A percentile compares a stretch with the other conserved stretches of the same genome.
Conservation (phyloP, 2,888 invertebrate species). For the Hydrotaea cyrtoneurina region DNA sequence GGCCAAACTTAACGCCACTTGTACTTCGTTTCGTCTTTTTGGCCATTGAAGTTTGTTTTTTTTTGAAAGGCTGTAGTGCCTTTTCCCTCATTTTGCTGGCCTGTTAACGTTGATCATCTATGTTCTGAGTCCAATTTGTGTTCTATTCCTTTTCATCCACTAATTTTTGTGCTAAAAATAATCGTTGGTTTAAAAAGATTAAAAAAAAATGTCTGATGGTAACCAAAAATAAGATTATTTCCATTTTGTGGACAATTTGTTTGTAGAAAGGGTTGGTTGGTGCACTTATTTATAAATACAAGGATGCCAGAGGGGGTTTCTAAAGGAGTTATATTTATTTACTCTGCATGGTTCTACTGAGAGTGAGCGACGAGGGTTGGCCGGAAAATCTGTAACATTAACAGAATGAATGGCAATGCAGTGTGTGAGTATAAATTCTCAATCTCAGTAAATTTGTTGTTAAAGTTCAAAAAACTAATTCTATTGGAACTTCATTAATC, state of each 20-base stretch:
- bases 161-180: constrained; percentile 2
- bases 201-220: background rate
- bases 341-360: background rate
- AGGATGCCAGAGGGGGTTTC: background rate
- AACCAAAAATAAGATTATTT: constrained; percentile 32
- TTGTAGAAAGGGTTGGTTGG: background rate
- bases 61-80: constrained; percentile 3
- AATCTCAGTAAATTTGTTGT: too few relatives aligned
- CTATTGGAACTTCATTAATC: too few relatives aligned
- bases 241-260: background rate
- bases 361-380: background rate
- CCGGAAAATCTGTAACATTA: background rate
- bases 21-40: background rate
- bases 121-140: background rate
- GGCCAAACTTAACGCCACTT: too few relatives aligned
- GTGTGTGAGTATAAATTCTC: too few relatives aligned
- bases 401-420: too few relatives aligned
- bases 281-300: background rate
- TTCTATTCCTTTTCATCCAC: background rate
- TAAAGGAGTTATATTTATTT: background rate
- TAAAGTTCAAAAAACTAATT: too few relatives aligned
- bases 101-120: background rate
- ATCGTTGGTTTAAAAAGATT: constrained; percentile 28
- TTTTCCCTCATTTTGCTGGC: constrained; percentile 6
- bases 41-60: constrained; percentile 9